Evolutionary conservation across 2,797 vertebrate genomes (phyloP), one percentile per base, ranked within the genome.

Genomic region (Tauraco hartlaubi): DNA sequence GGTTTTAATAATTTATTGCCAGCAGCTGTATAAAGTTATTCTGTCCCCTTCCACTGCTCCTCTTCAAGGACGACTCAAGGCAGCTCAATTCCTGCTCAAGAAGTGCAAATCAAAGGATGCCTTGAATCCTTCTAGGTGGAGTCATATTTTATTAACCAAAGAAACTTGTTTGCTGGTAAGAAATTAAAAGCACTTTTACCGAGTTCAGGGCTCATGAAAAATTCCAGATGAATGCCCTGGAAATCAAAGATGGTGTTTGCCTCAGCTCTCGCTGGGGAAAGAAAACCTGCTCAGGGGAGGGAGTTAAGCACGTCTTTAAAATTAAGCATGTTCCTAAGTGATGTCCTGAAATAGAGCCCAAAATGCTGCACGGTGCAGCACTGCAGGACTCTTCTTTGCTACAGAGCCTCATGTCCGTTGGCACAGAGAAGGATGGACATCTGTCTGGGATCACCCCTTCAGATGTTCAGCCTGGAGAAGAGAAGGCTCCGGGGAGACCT

Each of bases 1-100:
- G 83, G 43, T 67, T 90, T 96, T 81, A 96, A 96, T 96, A 93
- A 92, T 97, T 95, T 81, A 97, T 63, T 84, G 78, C 93, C 79
- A 33, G 73, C 66, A 93, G 85, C 88, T 84, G 62, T 75, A 84
- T 86, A 20, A 94, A 92, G 85, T 92, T 97, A 84, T 84, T 86
- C 73, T 28, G 46, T 91, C 78, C 78, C 49, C 25, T 95, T 94
- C 61, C 73, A 62, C 64, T 11, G 28, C 85, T 90, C 11, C 56
- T 72, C 54, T 92, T 94, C 92, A 95, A 95, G 79, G 91, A 94
- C 8, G 0, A 80, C 85, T 87, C 52, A 44, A 87, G 75, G 91
- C 74, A 81, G 61, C 79, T 85, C 6, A 0, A 37, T 66, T 87
- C 48, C 62, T 78, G 23, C 62, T 78, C 62, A 62, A 74, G 79